Percentiles rank a stretch among this genome's conserved stretches.
These are phyloP conservation scores for Sebastes alutus DNA, from an alignment of 2,797 vertebrate genomes.

Conservation along the genomic window DNA sequence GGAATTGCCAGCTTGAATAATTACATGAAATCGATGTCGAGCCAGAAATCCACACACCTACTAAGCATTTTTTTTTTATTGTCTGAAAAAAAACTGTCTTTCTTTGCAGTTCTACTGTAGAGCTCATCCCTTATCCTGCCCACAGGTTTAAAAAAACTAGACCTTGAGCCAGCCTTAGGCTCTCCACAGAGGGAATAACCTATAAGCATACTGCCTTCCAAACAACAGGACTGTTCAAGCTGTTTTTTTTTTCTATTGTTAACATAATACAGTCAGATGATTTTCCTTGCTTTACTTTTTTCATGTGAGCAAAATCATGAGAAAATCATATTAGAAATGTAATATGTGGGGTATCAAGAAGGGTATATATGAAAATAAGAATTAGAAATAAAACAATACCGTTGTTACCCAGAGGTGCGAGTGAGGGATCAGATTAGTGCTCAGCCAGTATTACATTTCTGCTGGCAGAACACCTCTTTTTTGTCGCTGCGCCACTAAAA, in stretches of 20 bases:
- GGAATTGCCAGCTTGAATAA: conserved; percentile 6
- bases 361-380: conserved; percentile 29
- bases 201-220: conserved; percentile 10
- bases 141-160: conserved; percentile 22
- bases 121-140: conserved; percentile 35
- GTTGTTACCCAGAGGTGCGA: conserved; percentile 29
- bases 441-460: conserved; percentile 43
- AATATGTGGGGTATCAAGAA: conserved; percentile 23
- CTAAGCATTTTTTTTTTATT: conserved; percentile 6
- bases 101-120: background rate
- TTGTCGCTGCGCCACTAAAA: conserved; percentile 6
- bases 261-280: background rate
- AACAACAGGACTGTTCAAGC: conserved; percentile 1
- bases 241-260: background rate
- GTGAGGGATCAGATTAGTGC: conserved; percentile 40
- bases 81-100: background rate
- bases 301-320: background rate
- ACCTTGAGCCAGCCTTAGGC: conserved; percentile 30
- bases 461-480: conserved; percentile 14
- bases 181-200: conserved; percentile 6
- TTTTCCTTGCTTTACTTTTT: background rate
- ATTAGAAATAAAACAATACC: conserved; percentile 24
- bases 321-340: conserved; percentile 33
- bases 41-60: conserved; percentile 12
- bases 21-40: conserved; percentile 1